Evolutionary conservation across 2,113 vertebrate genomes (phyloP).

Genomic region (Alexandromys fortis): DNA sequence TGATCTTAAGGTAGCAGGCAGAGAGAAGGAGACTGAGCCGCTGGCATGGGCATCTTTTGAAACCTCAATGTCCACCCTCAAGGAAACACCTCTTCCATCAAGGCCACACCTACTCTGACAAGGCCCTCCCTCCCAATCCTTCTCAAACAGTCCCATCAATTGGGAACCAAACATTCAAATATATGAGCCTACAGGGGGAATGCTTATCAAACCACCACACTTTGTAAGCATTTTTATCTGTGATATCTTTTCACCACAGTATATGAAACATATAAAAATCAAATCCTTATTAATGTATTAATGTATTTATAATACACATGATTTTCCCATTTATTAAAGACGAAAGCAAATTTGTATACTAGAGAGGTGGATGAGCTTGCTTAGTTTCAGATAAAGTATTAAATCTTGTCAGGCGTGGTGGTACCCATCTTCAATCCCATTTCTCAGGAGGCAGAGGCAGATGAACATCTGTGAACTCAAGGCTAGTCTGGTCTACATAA

Average conservation of each 20-base stretch:
- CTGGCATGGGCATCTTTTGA: not conserved
- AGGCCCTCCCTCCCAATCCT: not conserved
- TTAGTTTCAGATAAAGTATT: not conserved
- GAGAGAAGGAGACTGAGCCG: not conserved
- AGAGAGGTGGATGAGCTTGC: not conserved
- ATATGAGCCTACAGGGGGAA: not conserved
- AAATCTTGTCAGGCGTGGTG: not conserved
- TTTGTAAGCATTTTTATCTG: not conserved
- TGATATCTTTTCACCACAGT: not conserved
- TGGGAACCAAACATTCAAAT: not conserved
- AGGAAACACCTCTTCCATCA: not conserved
- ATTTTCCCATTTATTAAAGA: not conserved
- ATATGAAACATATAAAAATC: not conserved
- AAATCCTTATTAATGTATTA: not conserved
- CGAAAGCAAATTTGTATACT: not conserved
- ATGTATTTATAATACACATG: not conserved
- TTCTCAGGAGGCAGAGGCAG: not conserved
- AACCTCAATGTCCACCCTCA: not conserved
- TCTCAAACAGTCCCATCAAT: not conserved
- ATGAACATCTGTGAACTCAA: not conserved
- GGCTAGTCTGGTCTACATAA: not conserved
- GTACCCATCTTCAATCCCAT: not conserved
- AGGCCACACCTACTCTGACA: not conserved
- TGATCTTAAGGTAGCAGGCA: not conserved
- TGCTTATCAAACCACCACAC: not conserved